Base-by-base conservation (phyloP, 1,140 invertebrate species). In the Camponotus floridanus region DNA sequence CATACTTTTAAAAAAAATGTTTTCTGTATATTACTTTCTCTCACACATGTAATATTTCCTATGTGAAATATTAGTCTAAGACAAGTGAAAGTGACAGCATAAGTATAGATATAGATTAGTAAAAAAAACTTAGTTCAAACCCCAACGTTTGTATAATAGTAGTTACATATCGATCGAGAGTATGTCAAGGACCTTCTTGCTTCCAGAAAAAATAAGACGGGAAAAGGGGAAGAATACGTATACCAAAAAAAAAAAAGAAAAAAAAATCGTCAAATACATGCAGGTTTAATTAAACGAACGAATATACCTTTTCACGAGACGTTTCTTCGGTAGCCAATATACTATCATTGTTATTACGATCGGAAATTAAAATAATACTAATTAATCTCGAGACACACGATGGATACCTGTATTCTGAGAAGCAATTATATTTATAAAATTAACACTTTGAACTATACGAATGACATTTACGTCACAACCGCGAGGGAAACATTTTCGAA, bases 301-400 rank as follows among this genome's bases (percentile, higher is more conserved):
- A 61, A n/a, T 94, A n/a, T 94, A 93, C 93, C 93, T 94, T 89
- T 91, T 93, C 65, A 92, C 78, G 57, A 92, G 87, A 71, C 90
- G 91, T 85, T 91, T 94, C 86, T 91, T 94, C 78, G 87, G 88
- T 76, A 93, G 65, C 90, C 93, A 92, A 87, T 91, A 91, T 79
- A 91, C 85, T 92, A 94, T 94, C 86, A 26, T 26, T 26, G 26
- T 91, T 86, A 73, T 68, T 62, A 39, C 3, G 85, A 76, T 18
- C 48, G 48, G 15, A 15, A 18, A 6, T 15, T 4, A 51, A 51
- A 51, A 18, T 18, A 51, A 51, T 18, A 51, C 6, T 51, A 51
- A 51, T 18, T 51, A 51, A 51, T 51, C 15, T 13, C 45, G 3
- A 48, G 11, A 11, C 11, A 45, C 11, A 9, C 7, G 1, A 42